Evolutionary conservation across 35 echinoderm and acorn worm species (phyloP), one percentile per base, ranked within the genome.

Genomic region (Lytechinus pictus): DNA sequence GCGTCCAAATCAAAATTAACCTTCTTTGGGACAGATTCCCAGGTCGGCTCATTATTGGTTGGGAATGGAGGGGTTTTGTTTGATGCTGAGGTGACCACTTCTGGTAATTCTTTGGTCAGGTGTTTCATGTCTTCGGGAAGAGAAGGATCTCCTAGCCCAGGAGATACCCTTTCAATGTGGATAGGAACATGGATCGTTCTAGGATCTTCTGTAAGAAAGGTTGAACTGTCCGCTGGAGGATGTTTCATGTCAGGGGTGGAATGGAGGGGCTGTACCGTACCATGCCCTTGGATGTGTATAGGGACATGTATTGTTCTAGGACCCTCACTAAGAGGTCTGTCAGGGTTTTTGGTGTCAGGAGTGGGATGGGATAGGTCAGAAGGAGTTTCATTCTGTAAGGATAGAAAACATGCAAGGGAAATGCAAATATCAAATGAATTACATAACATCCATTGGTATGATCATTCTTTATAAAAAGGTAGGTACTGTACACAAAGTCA

Each of bases 331-430:
- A n/a, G 19, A 79, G 66, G 16, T 79, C 6, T 9, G 88, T 57
- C 9, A 5, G 55, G 10, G 53, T 54, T 13, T n/a, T 93, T 9
- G 52, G 92, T 57, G 92, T 93, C 92, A 93, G 92, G 92, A 93
- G 92, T 57, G 92, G 55, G 92, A 93, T 57, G 28, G 92, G 92
- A 27, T 6, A 55, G 92, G 55, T 93, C 92, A 93, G 92, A 93
- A 27, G 92, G 28, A 57, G 52, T 53, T 33, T 55, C 92, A 93
- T 93, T 93, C 92, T 93, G 92, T 93, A 93, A 24, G 92, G 92
- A 54, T 27, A 93, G 92, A 93, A 93, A 93, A 93, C 92, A 93
- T 93, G 92, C 92, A 93, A 93, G 92, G 92, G 53, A 27, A 93
- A 93, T 93, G 88, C 88, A 93, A 93, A 55, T 53, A 93, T 93